A percentile compares a stretch with the other conserved stretches of the same genome.
These are phyloP conservation scores for Phoxinus dragarum DNA, from an alignment of 2,797 vertebrate genomes.

Conservation along the genomic window DNA sequence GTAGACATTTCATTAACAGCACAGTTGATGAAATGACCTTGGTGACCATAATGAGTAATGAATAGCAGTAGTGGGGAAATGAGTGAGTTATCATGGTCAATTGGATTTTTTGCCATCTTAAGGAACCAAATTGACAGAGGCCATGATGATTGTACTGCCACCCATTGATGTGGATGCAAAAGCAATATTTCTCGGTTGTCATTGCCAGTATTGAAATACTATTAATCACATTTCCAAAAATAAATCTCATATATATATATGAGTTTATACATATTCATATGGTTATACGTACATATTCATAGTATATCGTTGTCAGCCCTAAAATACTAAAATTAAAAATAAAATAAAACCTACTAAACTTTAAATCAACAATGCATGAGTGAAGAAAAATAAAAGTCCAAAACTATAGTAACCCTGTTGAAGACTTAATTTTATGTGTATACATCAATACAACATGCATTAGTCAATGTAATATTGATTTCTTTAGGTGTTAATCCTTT, in stretches of 20 bases:
- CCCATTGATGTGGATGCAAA: neutral
- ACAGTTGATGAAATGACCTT: slow-evolving; percentile 43
- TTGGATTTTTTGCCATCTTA: neutral
- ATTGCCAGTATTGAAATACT: neutral
- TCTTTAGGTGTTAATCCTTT: no score
- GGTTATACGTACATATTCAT: no score
- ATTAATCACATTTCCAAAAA: neutral
- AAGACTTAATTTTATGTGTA: neutral
- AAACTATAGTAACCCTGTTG: neutral
- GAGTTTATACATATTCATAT: no score
- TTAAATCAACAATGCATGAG: neutral
- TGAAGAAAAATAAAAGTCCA: neutral
- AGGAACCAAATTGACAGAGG: neutral
- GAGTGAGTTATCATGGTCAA: slow-evolving; percentile 43
- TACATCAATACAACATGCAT: neutral
- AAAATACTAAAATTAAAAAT: neutral
- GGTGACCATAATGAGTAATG: slow-evolving; percentile 45
- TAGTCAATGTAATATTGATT: slow-evolving; percentile 2
- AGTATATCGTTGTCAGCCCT: neutral
- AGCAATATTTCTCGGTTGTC: neutral
- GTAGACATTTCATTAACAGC: slow-evolving; percentile 60
- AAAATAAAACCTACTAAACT: neutral
- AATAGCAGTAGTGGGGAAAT: slow-evolving; percentile 45
- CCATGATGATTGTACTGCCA: neutral
- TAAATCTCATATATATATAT: no score